A percentile compares a stretch with the other conserved stretches of the same genome.
Evolutionary conservation across 1,140 invertebrate genomes (phyloP).

Genomic region (Lucilia sericata): DNA sequence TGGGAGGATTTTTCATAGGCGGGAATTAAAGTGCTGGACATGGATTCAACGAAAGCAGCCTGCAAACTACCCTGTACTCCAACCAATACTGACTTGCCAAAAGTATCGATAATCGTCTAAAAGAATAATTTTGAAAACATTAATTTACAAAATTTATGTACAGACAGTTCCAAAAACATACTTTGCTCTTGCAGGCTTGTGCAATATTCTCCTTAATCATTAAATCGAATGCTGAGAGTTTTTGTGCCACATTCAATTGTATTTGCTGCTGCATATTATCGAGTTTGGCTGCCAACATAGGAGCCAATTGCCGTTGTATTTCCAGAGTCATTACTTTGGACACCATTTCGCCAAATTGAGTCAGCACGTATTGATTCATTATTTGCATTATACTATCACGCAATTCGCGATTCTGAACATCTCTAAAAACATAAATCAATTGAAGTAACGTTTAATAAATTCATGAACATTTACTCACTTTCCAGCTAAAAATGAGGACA

Average conservation of each 20-base stretch:
- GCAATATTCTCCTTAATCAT: slow-evolving; percentile 82
- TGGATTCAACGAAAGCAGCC: slow-evolving; percentile 75
- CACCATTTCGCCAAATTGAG: slow-evolving; percentile 67
- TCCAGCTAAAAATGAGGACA: slow-evolving; percentile 57
- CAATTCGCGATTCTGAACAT: slow-evolving; percentile 67
- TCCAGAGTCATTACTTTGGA: slow-evolving; percentile 68
- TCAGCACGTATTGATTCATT: slow-evolving; percentile 67
- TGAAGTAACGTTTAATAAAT: no score
- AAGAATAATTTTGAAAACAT: not conserved
- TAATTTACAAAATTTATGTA: no score
- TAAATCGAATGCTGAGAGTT: slow-evolving; percentile 78
- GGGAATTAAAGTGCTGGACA: slow-evolving; percentile 81
- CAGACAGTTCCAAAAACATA: slow-evolving; percentile 59
- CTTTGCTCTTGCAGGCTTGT: slow-evolving; percentile 81
- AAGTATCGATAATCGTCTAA: slow-evolving; percentile 79
- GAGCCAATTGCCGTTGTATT: slow-evolving; percentile 68
- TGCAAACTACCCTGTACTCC: slow-evolving; percentile 69
- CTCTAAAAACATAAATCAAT: slow-evolving; percentile 49
- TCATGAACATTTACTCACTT: slow-evolving; percentile 49
- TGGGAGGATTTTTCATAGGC: slow-evolving; percentile 86
- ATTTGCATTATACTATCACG: slow-evolving; percentile 68
- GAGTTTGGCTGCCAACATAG: slow-evolving; percentile 72
- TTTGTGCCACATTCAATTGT: slow-evolving; percentile 77
- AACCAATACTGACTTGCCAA: slow-evolving; percentile 75
- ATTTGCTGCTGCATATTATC: slow-evolving; percentile 78